phyloP scores from a whole-genome alignment of 2,888 invertebrate genomes.

The Nomada flava region DNA sequence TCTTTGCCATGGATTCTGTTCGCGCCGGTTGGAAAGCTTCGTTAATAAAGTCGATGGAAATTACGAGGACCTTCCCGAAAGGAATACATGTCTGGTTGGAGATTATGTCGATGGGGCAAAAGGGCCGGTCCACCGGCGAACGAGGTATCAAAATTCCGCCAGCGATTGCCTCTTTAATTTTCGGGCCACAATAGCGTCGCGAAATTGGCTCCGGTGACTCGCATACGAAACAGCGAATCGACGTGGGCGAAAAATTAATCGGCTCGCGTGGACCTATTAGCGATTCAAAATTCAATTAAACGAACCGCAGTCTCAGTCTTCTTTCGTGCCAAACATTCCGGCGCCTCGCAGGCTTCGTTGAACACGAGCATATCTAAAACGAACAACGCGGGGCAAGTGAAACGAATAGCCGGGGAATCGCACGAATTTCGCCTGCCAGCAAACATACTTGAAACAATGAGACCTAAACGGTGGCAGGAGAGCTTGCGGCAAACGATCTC shows the following conservation, averaged over 20 bases:
- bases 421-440: background rate
- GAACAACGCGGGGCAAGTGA: background rate
- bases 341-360: background rate
- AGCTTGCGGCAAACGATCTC: background rate
- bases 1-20: constrained; percentile 30
- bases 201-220: background rate
- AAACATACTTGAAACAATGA: background rate
- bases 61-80: constrained; percentile 21
- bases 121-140: background rate
- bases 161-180: constrained; percentile 17
- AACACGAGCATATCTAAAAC: background rate
- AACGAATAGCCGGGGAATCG: background rate
- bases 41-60: constrained; percentile 52
- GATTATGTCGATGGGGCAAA: constrained; percentile 29
- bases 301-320: background rate
- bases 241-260: constrained; percentile 14
- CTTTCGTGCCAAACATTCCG: background rate
- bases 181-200: background rate
- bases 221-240: background rate
- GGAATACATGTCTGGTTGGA: constrained; percentile 22
- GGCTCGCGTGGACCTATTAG: background rate
- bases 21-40: constrained; percentile 31
- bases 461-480: background rate
- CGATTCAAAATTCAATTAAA: constrained; percentile 10
- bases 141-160: constrained; percentile 14